Evolutionary conservation across 1,140 invertebrate genomes (phyloP).

Genomic region (Saxidomus purpurata): DNA sequence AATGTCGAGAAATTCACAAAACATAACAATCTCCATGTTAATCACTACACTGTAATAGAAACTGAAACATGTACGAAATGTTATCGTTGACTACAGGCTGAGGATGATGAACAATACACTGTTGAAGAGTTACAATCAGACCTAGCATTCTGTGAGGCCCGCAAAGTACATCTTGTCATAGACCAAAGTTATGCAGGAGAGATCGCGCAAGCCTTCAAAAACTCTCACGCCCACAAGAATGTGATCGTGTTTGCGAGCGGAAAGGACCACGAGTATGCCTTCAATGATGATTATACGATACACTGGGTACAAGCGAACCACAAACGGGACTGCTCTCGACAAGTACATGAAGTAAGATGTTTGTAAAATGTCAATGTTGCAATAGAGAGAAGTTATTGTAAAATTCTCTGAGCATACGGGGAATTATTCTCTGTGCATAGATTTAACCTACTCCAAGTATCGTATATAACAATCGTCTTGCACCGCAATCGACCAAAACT

Average conservation of each 20-base stretch:
- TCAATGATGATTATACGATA: slow-evolving; percentile 85
- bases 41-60: too few relatives aligned
- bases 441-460: too few relatives aligned
- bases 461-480: too few relatives aligned
- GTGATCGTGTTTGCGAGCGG: slow-evolving; percentile 85
- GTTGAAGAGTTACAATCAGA: slow-evolving; percentile 87
- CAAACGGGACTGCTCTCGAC: slow-evolving; percentile 82
- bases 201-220: slow-evolving; percentile 84
- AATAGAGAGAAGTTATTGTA: too few relatives aligned
- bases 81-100: slow-evolving; percentile 83
- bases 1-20: too few relatives aligned
- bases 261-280: slow-evolving; percentile 84
- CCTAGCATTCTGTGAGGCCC: slow-evolving; percentile 86
- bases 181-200: slow-evolving; percentile 88
- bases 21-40: too few relatives aligned
- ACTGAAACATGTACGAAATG: too few relatives aligned
- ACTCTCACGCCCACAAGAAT: slow-evolving; percentile 84
- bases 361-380: too few relatives aligned
- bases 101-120: slow-evolving; percentile 87
- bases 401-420: too few relatives aligned
- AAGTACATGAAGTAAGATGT: slow-evolving; percentile 86
- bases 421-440: too few relatives aligned
- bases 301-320: slow-evolving; percentile 85
- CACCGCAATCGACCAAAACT: too few relatives aligned
- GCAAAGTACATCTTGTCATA: slow-evolving; percentile 86